Evolutionary conservation across 2,888 invertebrate species (phyloP), one percentile per base, ranked within the genome.

Genomic region (Sarcophaga carnaria): DNA sequence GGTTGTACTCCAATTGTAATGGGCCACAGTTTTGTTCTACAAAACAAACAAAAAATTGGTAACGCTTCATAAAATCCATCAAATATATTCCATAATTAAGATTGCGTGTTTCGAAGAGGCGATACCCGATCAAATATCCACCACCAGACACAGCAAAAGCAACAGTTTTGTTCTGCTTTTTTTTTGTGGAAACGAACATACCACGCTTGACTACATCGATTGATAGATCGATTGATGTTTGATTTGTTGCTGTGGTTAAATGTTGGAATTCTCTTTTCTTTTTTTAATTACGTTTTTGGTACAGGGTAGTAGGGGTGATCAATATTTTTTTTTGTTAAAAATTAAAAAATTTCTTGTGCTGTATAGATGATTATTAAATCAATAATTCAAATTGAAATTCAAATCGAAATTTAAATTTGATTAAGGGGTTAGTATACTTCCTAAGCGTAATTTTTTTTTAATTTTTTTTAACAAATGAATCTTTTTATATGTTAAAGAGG

Each of bases 151-250:
- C 2, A 37, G 37, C 37, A 37, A 37, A 37, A 64, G 27, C 75
- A 79, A 71, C 62, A 77, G 74, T 80, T 75, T 37, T 37, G 37
- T 37, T 37, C 6, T 6, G 37, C 8, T 37, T 37, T 37, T 8
- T 6, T 37, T 37, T 2, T 37, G 8, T 8, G 8, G 37, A 37
- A 37, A 37, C 10, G 8, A 59, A 20, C 14, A 70, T 67, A 71
- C 67, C 20, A 78, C 74, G 86, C 80, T 87, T 87, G 81, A 85
- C 71, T 82, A 79, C 81, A 79, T 17, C 84, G 82, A 87, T 87
- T 87, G 84, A 84, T 85, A 79, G 87, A 85, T 87, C 87, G 87
- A 87, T 85, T 87, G 87, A 87, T 87, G 87, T 83, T 83, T 72
- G 74, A 76, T 47, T 63, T 47, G 45, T 63, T 63, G 22, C 37